These are phyloP conservation scores for Paguma larvata DNA, from an alignment of 2,797 vertebrate genomes.

Conservation along the genomic window DNA sequence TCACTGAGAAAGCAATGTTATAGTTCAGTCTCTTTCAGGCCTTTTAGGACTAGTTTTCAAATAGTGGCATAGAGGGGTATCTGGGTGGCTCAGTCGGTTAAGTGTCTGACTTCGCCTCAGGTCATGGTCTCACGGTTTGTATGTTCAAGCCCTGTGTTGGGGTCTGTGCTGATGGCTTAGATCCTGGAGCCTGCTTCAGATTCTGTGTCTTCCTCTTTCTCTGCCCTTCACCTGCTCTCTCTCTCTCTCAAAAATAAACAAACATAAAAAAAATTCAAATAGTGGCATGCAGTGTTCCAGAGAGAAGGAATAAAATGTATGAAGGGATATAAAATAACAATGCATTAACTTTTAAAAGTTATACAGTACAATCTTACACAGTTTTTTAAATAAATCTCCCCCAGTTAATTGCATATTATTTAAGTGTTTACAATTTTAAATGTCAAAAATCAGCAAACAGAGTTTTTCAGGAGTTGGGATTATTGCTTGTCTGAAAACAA, in stretches of 20 bases:
- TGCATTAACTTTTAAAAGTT: not conserved
- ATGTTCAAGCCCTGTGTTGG: too few relatives aligned
- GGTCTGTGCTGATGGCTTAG: too few relatives aligned
- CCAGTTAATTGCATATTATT: not conserved
- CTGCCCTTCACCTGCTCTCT: too few relatives aligned
- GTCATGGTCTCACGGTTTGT: too few relatives aligned
- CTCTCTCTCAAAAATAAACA: too few relatives aligned
- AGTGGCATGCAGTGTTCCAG: not conserved
- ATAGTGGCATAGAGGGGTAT: not conserved
- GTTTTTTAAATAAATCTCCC: not conserved
- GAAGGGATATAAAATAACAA: not conserved
- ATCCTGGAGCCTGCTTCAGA: too few relatives aligned
- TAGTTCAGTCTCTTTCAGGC: not conserved
- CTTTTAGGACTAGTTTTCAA: not conserved
- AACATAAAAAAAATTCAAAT: not conserved
- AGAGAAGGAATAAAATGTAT: not conserved
- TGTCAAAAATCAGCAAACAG: not conserved
- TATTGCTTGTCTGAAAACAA: constrained; percentile 48
- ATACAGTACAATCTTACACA: not conserved
- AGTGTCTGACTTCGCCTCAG: too few relatives aligned
- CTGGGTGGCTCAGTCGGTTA: too few relatives aligned
- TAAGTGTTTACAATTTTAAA: constrained; percentile 7
- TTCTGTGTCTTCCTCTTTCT: too few relatives aligned
- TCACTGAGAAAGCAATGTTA: not conserved
- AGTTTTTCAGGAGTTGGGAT: not conserved